A percentile compares a stretch with the other conserved stretches of the same genome.
Conservation (phyloP, 2,888 invertebrate genomes). For the Mythimna impura region DNA sequence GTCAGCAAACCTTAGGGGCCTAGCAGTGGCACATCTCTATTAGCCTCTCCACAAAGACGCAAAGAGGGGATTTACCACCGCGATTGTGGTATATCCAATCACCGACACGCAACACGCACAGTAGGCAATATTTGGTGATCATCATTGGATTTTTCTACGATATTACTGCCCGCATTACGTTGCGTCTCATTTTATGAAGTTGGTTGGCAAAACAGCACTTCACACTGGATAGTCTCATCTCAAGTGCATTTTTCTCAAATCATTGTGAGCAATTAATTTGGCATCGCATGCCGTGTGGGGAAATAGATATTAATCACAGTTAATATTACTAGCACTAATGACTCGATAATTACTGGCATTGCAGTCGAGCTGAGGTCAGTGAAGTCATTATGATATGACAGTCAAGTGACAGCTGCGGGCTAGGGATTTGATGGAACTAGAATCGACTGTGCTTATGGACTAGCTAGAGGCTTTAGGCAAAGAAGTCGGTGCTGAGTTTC, state of each 20-base stretch:
- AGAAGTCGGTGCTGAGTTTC: background rate
- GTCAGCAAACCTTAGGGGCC: too few relatives aligned
- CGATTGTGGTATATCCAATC: too few relatives aligned
- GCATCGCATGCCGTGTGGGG: background rate
- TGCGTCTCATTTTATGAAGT: too few relatives aligned
- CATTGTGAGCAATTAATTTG: background rate
- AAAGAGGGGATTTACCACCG: too few relatives aligned
- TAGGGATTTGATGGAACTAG: background rate
- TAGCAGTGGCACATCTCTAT: too few relatives aligned
- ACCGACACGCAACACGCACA: too few relatives aligned
- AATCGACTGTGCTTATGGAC: background rate
- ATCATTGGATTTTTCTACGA: too few relatives aligned
- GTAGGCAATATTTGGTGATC: too few relatives aligned
- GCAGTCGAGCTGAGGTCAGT: slow-evolving; percentile 1
- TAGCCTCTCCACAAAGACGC: too few relatives aligned
- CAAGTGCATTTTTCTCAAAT: background rate
- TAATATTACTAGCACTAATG: background rate
- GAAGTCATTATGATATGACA: background rate
- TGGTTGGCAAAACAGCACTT: background rate
- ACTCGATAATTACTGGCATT: background rate
- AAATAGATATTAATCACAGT: background rate
- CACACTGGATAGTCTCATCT: background rate
- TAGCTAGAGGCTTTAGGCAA: background rate
- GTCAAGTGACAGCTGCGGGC: slow-evolving; percentile 4
- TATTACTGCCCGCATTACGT: too few relatives aligned